These are phyloP conservation scores for Rhegmatorhina hoffmannsi DNA, from an alignment of 2,113 vertebrate species.

Conservation along the genomic window DNA sequence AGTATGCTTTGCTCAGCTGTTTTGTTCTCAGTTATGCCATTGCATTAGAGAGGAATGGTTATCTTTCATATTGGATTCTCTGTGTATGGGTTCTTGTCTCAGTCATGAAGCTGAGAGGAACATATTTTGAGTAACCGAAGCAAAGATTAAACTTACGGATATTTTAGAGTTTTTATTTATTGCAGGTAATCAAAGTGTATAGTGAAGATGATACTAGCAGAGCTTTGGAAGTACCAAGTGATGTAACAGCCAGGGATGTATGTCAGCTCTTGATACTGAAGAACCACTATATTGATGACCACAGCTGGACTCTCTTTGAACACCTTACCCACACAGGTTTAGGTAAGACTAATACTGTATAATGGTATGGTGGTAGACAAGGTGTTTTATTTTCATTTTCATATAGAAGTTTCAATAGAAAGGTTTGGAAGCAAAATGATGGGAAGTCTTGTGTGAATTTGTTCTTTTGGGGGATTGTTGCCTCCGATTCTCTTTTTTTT, in stretches of 20 bases:
- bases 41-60: not conserved
- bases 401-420: not conserved
- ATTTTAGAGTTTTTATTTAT: constrained; percentile 23
- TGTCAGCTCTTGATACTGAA: constrained; percentile 94
- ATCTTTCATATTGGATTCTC: not conserved
- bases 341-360: constrained; percentile 74
- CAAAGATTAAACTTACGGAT: not conserved
- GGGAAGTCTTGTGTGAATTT: not conserved
- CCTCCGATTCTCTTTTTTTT: not conserved
- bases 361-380: not conserved
- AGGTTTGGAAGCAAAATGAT: not conserved
- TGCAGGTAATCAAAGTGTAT: constrained; percentile 95
- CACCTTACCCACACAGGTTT: constrained; percentile 81
- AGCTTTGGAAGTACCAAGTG: constrained; percentile 91
- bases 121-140: not conserved
- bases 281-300: constrained; percentile 93
- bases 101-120: not conserved
- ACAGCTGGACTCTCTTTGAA: constrained; percentile 96
- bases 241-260: constrained; percentile 90
- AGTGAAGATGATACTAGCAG: constrained; percentile 94
- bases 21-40: not conserved
- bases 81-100: not conserved
- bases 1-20: not conserved
- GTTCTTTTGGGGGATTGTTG: not conserved
- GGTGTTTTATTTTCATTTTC: not conserved